Evolutionary conservation across 2,888 invertebrate genomes (phyloP), one percentile per base, ranked within the genome.

Genomic region (Aphelenchoides bicaudatus): DNA sequence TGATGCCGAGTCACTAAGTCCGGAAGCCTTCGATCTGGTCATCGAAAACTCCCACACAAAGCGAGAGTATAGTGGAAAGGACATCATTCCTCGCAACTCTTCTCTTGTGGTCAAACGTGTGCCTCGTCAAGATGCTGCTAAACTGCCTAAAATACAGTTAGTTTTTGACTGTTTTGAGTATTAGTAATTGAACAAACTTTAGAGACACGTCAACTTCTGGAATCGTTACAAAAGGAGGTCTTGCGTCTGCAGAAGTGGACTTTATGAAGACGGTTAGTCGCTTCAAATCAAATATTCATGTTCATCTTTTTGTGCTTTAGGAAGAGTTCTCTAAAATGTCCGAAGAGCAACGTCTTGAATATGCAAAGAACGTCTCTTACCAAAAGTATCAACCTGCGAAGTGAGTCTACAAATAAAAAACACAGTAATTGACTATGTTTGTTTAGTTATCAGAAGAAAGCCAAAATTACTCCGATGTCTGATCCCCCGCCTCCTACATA

Each of bases 311-410:
- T 55, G 37, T 1, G 31, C 64, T 73, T 62, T n/a, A 76, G 76
- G 65, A 60, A 5, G 70, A 67, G 3, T 77, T 71, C 54, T 67
- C 91, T 82, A 89, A 91, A 83, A 90, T 89, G 65, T 88, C 90
- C 52, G 98, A 98, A 83, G 91, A 91, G 79, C 94, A 98, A 79
- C 94, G 94, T 83, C 92, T 98, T 75, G 88, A 88, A 80, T 91
- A 91, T 63, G 93, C 96, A 90, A 93, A 94, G 86, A 86, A 88
- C 65, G 93, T 94, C 81, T 92, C 94, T 29, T 92, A 93, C 30
- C 88, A 88, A 80, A 93, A 93, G 80, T 98, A 94, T 84, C 91
- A 93, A 82, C 91, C 92, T 65, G 89, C 91, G 82, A 91, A 91
- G 91, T 96, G 85, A 86, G 87, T 71, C 70, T 25, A 5, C 6